A percentile compares a stretch with the other conserved stretches of the same genome.
phyloP scores from a whole-genome alignment of 2,797 vertebrate species.

The Oceanodroma leucorhoa region DNA sequence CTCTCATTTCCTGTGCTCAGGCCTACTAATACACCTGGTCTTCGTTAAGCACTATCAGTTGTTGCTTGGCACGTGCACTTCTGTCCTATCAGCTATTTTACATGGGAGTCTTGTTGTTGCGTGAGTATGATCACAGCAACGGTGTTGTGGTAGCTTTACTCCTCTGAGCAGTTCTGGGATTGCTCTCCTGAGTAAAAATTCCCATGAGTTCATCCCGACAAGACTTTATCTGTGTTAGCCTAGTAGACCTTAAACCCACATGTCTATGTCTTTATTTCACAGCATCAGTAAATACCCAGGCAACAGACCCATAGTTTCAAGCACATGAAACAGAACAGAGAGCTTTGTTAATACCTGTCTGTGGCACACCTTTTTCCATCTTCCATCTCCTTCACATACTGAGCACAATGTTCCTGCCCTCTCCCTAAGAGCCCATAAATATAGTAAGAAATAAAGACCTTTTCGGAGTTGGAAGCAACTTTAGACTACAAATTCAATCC shows the following conservation, averaged over 20 bases:
- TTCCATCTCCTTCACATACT: neutral
- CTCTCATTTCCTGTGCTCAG: slow-evolving; percentile 25
- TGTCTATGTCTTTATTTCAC: neutral
- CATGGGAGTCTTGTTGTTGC: accelerated
- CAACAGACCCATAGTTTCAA: neutral
- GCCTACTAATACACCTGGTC: neutral
- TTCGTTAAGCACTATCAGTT: neutral
- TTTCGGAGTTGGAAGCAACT: slow-evolving; percentile 14
- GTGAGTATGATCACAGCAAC: neutral
- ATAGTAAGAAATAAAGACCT: neutral
- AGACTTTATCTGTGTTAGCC: neutral
- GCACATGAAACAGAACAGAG: neutral
- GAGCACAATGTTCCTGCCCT: neutral
- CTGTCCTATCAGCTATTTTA: neutral
- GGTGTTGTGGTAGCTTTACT: neutral
- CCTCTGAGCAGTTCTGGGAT: neutral
- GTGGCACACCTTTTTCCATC: neutral
- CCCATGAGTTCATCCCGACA: neutral
- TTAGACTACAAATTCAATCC: neutral
- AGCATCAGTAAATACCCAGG: neutral
- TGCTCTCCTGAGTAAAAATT: neutral
- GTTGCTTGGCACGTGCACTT: neutral
- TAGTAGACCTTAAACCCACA: neutral
- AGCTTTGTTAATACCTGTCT: neutral
- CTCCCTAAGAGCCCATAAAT: neutral